These are phyloP conservation scores for Tachina fera DNA, from an alignment of 2,888 invertebrate species.

Conservation along the genomic window DNA sequence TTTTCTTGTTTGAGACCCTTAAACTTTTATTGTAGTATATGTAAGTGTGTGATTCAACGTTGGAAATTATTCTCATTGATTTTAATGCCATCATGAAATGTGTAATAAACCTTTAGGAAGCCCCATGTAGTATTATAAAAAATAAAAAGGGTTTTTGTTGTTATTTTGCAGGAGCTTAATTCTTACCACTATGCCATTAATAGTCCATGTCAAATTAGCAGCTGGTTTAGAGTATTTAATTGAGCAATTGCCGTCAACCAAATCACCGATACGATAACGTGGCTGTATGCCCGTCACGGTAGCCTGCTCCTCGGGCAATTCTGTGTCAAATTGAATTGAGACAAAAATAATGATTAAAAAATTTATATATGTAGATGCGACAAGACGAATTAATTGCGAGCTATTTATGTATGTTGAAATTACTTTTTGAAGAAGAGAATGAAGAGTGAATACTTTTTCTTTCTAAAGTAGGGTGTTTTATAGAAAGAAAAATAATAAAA, in stretches of 20 bases:
- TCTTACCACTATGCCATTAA: slow-evolving; percentile 84
- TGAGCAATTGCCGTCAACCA: slow-evolving; percentile 85
- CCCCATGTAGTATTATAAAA: slow-evolving; percentile 7
- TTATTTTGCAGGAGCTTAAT: slow-evolving; percentile 60
- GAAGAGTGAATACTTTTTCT: not conserved
- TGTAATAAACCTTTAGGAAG: slow-evolving; percentile 52
- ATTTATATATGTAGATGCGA: slow-evolving; percentile 27
- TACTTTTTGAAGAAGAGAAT: not conserved
- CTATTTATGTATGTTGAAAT: not conserved
- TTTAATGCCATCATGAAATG: slow-evolving; percentile 53
- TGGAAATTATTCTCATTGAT: slow-evolving; percentile 46
- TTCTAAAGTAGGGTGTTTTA: not conserved
- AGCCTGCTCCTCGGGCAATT: slow-evolving; percentile 84
- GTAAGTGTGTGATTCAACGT: not conserved
- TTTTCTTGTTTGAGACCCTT: not conserved
- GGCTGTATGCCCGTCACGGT: slow-evolving; percentile 84
- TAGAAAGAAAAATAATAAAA: too few relatives aligned
- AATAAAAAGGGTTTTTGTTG: slow-evolving; percentile 18
- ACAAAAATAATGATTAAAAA: slow-evolving; percentile 46
- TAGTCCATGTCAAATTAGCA: slow-evolving; percentile 85
- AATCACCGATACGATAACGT: slow-evolving; percentile 84
- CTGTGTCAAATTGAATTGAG: slow-evolving; percentile 75
- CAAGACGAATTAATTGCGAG: not conserved
- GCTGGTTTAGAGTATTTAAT: slow-evolving; percentile 85
- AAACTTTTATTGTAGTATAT: slow-evolving; percentile 4